Conservation (phyloP, 2,113 vertebrate genomes). For the Regulus satrapa region DNA sequence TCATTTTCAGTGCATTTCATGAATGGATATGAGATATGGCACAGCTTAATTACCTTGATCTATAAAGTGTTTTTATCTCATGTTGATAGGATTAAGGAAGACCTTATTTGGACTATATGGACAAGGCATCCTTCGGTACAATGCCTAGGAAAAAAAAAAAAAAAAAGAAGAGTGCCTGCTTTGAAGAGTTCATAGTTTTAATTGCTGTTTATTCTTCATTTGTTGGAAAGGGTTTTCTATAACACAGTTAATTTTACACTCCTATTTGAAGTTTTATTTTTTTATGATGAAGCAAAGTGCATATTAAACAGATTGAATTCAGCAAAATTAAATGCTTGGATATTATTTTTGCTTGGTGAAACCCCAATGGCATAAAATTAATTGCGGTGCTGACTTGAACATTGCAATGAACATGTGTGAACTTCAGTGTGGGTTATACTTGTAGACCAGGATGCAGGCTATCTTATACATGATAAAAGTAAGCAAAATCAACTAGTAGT, state of each 20-base stretch:
- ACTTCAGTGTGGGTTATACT: neutral
- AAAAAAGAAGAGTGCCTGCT: neutral
- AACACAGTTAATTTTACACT: neutral
- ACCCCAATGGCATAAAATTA: constrained; percentile 14
- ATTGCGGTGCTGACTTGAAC: neutral
- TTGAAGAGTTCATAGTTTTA: constrained; percentile 4
- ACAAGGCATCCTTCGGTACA: neutral
- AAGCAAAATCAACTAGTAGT: neutral
- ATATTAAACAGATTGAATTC: constrained; percentile 8
- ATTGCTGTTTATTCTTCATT: constrained; percentile 1
- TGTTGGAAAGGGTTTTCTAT: neutral
- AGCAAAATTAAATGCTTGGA: constrained; percentile 18
- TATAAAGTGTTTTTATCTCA: neutral
- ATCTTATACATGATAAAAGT: neutral
- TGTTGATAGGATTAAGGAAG: neutral
- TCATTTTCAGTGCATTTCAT: neutral
- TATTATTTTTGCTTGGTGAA: constrained; percentile 37
- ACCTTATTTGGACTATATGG: neutral
- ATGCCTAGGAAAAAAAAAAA: neutral
- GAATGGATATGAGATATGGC: neutral
- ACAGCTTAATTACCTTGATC: neutral
- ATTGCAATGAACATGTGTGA: neutral
- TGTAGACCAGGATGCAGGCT: constrained; percentile 24
- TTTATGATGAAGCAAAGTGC: neutral
- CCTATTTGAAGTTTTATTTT: neutral